phyloP scores from a whole-genome alignment of 1,140 invertebrate species.

The Holotrichia oblita region DNA sequence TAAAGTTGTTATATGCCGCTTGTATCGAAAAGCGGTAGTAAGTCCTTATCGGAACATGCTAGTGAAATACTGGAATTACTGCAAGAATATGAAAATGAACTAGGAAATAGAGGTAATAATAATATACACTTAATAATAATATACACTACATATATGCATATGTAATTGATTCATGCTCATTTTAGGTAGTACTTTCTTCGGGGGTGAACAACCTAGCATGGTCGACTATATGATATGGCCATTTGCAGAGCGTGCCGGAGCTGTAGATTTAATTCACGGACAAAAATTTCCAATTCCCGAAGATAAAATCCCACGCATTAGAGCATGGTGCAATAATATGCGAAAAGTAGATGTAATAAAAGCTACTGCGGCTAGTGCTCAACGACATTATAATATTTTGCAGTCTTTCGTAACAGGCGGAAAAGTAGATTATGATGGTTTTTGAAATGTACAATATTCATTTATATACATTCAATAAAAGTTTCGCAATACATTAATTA shows the following conservation, averaged over 20 bases:
- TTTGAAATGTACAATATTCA: neutral
- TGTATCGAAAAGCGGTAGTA: neutral
- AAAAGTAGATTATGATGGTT: constrained; percentile 1
- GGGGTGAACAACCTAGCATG: constrained; percentile 76
- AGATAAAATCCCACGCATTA: neutral
- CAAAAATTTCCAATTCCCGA: neutral
- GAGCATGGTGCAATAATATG: constrained; percentile 10
- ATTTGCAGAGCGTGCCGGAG: constrained; percentile 75
- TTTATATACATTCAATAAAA: neutral
- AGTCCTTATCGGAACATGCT: neutral
- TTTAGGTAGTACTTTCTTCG: constrained; percentile 69
- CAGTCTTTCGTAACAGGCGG: neutral
- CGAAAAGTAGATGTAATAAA: constrained; percentile 1
- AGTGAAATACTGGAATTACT: neutral
- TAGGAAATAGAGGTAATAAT: constrained; percentile 37
- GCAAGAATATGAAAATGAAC: constrained; percentile 31
- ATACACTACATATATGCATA: too few species aligned
- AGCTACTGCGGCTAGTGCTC: neutral
- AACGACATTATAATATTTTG: constrained; percentile 14
- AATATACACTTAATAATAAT: neutral
- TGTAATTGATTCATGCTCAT: neutral
- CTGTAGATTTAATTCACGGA: neutral
- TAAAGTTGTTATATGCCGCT: neutral
- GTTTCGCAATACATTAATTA: too few species aligned
- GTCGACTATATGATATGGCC: constrained; percentile 90